Conservation (phyloP, 2,797 vertebrate genomes). For the Lacerta viridis region DNA sequence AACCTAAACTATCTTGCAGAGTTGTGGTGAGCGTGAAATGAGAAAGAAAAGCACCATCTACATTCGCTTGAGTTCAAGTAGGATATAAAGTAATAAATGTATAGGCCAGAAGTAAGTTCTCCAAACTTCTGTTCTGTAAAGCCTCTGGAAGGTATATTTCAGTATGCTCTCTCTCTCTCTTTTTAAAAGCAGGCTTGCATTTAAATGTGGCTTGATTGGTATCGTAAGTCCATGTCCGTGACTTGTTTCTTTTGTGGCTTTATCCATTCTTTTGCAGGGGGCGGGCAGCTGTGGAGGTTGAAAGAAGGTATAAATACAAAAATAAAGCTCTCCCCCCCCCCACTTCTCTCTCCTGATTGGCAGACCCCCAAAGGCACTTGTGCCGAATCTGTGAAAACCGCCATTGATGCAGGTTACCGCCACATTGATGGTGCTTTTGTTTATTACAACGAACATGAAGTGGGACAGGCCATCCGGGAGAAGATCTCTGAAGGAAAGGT, state of each 20-base stretch:
- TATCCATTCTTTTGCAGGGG: neutral
- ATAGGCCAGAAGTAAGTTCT: no score
- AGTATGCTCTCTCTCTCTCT: neutral
- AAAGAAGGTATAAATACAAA: neutral
- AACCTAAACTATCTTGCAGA: no score
- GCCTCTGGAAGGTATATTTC: no score
- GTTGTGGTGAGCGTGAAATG: no score
- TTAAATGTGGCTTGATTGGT: neutral
- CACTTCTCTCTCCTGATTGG: slow-evolving; percentile 23
- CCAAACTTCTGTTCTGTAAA: no score
- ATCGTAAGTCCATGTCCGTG: neutral
- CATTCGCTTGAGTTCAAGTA: no score
- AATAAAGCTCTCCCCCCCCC: neutral
- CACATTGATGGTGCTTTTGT: slow-evolving; percentile 91
- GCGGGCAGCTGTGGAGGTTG: neutral
- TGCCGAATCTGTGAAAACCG: slow-evolving; percentile 84
- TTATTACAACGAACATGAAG: slow-evolving; percentile 91
- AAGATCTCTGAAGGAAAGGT: slow-evolving; percentile 93
- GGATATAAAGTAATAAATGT: no score
- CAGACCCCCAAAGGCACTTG: slow-evolving; percentile 86
- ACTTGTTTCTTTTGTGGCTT: neutral
- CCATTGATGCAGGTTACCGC: slow-evolving; percentile 91
- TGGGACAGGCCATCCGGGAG: slow-evolving; percentile 91
- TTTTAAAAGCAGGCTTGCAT: neutral
- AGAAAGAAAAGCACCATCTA: no score